Base-by-base conservation (phyloP, 2,888 invertebrate species). In the Orthosia incerta region DNA sequence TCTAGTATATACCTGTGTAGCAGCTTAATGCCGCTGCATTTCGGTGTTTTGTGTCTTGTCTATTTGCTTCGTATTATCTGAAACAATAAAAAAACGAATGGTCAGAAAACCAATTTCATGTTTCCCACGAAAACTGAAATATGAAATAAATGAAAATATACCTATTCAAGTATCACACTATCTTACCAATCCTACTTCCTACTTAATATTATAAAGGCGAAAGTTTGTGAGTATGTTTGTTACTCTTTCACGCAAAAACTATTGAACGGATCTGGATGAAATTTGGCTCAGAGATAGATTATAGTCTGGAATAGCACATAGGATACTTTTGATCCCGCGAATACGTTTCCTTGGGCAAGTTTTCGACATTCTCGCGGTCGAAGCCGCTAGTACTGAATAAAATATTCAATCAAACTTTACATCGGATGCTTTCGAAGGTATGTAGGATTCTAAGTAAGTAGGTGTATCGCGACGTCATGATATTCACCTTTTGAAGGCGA, bases 11-110 rank as follows among this genome's bases (percentile, higher is more conserved):
- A 93, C 95, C 93, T 93, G 91, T 91, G 88, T 94, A 93, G 95
- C 95, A 95, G 95, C 95, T 94, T 94, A 95, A 85, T 89, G 95
- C 95, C 95, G 95, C 95, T 95, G 95, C 95, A 95, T 95, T 89
- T 85, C 91, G 83, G 80, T 87, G 79, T 88, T 78, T 89, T 87
- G 79, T 87, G 81, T 82, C 79, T 84, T 85, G 79, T 71, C 80
- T 84, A 74, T 82, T 60, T 45, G 53, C 74, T 77, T 72, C 76
- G 84, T 76, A 73, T 82, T 88, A 85, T 91, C 93, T 93, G 93
- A 46, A 93, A 93, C 89, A 91, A 91, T 48, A 79, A 61, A 71
- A 83, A 64, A 79, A 59, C 2, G 0, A 20, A 51, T 56, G 39
- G 31, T 70, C 48, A 57, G 46, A 18, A 23, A 46, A 45, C 15